These are phyloP conservation scores for Dunckerocampus dactyliophorus DNA, from an alignment of 2,113 vertebrate species.

Conservation along the genomic window DNA sequence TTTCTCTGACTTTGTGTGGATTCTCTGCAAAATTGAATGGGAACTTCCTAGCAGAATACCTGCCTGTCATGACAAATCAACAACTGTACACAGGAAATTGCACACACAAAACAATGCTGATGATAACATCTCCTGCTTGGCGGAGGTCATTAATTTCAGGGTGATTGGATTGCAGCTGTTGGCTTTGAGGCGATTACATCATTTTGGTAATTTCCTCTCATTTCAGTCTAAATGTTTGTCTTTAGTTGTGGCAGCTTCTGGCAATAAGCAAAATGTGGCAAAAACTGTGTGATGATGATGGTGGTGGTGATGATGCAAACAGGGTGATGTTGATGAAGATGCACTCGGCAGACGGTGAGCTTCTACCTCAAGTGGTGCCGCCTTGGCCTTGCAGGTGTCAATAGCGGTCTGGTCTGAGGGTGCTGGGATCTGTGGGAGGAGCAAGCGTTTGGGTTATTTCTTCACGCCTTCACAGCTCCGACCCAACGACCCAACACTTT, in stretches of 20 bases:
- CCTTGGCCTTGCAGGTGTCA: conserved; percentile 64
- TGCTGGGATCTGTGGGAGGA: conserved; percentile 66
- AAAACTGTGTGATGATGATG: conserved; percentile 11
- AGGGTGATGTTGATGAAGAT: background rate
- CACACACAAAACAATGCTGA: background rate
- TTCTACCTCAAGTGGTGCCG: conserved; percentile 61
- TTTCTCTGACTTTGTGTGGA: too few species aligned
- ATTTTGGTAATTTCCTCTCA: background rate
- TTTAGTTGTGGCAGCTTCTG: background rate
- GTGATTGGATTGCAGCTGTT: background rate
- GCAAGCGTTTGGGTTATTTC: background rate
- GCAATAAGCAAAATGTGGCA: background rate
- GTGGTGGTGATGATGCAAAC: conserved; percentile 9
- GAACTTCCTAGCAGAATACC: too few species aligned
- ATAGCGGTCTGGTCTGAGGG: conserved; percentile 69
- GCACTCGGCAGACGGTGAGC: conserved; percentile 14
- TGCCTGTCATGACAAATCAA: background rate
- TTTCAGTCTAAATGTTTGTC: background rate
- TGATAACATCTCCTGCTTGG: background rate
- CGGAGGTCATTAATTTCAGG: background rate
- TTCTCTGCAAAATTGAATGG: too few species aligned
- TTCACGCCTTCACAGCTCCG: background rate
- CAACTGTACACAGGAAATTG: background rate
- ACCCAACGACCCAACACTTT: background rate
- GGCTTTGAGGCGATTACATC: conserved; percentile 2